Percentiles rank a stretch among this genome's conserved stretches.
Evolutionary conservation across 2,797 vertebrate genomes (phyloP).

Genomic region (Sphenopsis melanotis): DNA sequence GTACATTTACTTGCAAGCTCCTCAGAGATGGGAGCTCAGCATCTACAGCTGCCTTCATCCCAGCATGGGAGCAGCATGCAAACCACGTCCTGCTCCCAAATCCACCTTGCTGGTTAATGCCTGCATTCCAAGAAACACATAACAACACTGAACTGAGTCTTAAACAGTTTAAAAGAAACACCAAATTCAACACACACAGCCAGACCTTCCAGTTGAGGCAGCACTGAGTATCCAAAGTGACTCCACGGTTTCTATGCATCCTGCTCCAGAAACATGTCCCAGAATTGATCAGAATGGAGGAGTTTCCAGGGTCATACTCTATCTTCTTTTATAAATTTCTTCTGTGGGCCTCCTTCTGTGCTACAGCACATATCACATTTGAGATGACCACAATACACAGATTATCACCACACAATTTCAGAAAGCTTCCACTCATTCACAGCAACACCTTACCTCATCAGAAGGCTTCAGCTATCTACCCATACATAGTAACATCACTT

Average conservation of each 20-base stretch:
- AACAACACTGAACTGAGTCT: neutral
- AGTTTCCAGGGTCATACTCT: neutral
- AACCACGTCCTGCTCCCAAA: neutral
- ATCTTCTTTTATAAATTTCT: neutral
- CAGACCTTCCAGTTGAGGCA: neutral
- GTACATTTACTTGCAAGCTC: neutral
- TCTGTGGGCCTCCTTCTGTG: neutral
- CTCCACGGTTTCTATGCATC: neutral
- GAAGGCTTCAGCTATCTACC: neutral
- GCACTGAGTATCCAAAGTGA: neutral
- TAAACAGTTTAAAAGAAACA: neutral
- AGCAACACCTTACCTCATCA: neutral
- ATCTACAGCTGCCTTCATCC: neutral
- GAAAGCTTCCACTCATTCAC: neutral
- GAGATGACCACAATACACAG: neutral
- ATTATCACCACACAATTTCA: neutral
- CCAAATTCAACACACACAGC: rapidly evolving
- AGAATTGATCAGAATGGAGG: neutral
- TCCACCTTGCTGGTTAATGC: neutral
- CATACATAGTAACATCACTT: neutral
- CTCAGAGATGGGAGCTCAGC: neutral
- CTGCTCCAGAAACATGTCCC: rapidly evolving
- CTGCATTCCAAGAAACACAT: neutral
- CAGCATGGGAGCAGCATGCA: neutral
- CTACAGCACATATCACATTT: neutral